These are phyloP conservation scores for Neodon shergylaensis DNA, from an alignment of 2,113 vertebrate species.

Conservation along the genomic window DNA sequence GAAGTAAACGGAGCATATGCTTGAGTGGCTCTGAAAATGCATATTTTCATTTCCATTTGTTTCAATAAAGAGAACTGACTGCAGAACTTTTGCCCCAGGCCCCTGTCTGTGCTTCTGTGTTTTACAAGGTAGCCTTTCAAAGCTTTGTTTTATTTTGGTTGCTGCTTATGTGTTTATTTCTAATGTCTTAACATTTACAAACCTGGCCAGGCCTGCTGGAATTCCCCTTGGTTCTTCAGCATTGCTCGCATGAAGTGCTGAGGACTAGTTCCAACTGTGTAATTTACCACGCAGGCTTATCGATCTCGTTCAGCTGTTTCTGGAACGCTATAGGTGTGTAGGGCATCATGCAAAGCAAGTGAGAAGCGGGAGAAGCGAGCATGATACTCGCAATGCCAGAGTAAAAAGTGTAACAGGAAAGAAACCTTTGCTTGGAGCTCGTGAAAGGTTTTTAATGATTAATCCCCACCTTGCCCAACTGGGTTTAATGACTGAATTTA, in stretches of 20 bases:
- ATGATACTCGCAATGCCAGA: constrained; percentile 58
- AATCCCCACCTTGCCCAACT: constrained; percentile 13
- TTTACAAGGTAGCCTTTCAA: constrained; percentile 17
- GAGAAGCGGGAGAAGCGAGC: constrained; percentile 38
- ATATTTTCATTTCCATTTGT: constrained; percentile 66
- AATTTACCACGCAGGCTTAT: constrained; percentile 47
- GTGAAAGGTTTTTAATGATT: constrained; percentile 53
- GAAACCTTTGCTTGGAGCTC: constrained; percentile 30
- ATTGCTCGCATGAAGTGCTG: background rate
- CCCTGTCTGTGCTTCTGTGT: background rate
- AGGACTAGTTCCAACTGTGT: constrained; percentile 6
- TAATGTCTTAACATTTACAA: constrained; percentile 24
- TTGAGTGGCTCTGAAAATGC: constrained; percentile 41
- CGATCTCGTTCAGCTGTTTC: constrained; percentile 41
- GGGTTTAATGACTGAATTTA: constrained; percentile 44
- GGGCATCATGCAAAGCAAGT: constrained; percentile 52
- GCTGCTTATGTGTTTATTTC: constrained; percentile 40
- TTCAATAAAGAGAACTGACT: background rate
- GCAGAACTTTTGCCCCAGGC: background rate
- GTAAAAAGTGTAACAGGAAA: background rate
- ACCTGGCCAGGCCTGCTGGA: background rate
- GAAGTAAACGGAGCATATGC: constrained; percentile 54
- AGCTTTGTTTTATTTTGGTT: background rate
- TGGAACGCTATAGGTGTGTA: background rate
- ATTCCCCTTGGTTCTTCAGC: constrained; percentile 39